Conservation (phyloP, 2,113 vertebrate species). For the Setophaga petechia region DNA sequence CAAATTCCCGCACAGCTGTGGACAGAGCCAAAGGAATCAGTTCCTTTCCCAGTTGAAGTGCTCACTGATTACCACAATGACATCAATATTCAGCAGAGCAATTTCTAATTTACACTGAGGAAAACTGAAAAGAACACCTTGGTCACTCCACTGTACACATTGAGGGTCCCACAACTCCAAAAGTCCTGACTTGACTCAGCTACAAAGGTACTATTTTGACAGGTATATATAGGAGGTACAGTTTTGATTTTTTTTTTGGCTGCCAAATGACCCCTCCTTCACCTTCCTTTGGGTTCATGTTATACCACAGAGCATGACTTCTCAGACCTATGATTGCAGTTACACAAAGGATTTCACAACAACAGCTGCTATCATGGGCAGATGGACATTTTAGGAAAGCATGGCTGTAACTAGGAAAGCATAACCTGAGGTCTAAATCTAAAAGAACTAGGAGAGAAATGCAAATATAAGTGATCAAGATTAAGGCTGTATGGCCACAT, state of each 20-base stretch:
- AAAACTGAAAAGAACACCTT: not conserved
- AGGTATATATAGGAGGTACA: not conserved
- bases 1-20: not conserved
- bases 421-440: not conserved
- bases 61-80: fast-evolving
- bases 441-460: not conserved
- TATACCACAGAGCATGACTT: not conserved
- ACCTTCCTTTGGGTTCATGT: not conserved
- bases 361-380: not conserved
- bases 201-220: not conserved
- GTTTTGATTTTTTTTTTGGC: not conserved
- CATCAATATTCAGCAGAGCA: not conserved
- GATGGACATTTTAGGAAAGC: not conserved
- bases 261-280: not conserved
- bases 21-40: not conserved
- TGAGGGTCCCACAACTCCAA: not conserved
- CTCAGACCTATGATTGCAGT: not conserved
- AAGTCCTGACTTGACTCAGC: not conserved
- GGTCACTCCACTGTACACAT: not conserved
- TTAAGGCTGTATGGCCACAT: not conserved
- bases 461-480: not conserved
- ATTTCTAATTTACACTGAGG: not conserved
- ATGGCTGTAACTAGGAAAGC: not conserved
- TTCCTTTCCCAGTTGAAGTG: not conserved
- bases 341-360: not conserved